Evolutionary conservation across 2,113 vertebrate species (phyloP), one percentile per base, ranked within the genome.

Genomic region (Hypocryptadius cinnamomeus): DNA sequence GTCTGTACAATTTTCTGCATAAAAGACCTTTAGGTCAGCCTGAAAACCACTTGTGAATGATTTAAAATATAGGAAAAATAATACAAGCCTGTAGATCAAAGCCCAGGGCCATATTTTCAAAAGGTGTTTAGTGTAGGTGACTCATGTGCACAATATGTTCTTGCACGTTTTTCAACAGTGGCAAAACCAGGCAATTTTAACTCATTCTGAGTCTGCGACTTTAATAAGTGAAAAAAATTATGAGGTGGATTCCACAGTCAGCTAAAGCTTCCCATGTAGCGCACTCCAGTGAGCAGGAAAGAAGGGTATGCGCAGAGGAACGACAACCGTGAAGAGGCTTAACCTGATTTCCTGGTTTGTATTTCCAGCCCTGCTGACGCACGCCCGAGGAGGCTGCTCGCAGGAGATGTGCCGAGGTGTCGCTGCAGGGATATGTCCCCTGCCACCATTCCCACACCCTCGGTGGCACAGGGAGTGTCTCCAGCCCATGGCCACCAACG

Each of bases 1-100:
- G 96, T 94, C 95, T 68, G 93, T 87, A 94, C 64, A 78, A 89
- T 97, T 97, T 97, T 97, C 95, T 96, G 93, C 95, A 93, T 94
- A 95, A 84, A 96, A 96, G 95, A 91, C 76, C 81, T 71, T 74
- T 74, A 86, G 90, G 93, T 96, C 86, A 94, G 81, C 90, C 86
- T 96, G 84, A 91, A 94, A 93, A 90, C 57, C 85, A 93, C 72
- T 94, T 86, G 83, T 54, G 74, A 96, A 87, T 92, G 72, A 94
- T 93, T 93, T 96, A 93, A 96, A 95, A 91, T 71, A 89, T 21
- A 70, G 61, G 45, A 86, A 92, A 89, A 93, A 95, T 85, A 95
- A 92, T 63, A 80, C 68, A 83, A 90, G 89, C 59, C 87, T 44
- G 81, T 47, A 93, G 61, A 86, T 89, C 85, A 94, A 95, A 96